Evolutionary conservation across 2,113 vertebrate genomes (phyloP), one percentile per base, ranked within the genome.

Genomic region (Shinisaurus crocodilurus): DNA sequence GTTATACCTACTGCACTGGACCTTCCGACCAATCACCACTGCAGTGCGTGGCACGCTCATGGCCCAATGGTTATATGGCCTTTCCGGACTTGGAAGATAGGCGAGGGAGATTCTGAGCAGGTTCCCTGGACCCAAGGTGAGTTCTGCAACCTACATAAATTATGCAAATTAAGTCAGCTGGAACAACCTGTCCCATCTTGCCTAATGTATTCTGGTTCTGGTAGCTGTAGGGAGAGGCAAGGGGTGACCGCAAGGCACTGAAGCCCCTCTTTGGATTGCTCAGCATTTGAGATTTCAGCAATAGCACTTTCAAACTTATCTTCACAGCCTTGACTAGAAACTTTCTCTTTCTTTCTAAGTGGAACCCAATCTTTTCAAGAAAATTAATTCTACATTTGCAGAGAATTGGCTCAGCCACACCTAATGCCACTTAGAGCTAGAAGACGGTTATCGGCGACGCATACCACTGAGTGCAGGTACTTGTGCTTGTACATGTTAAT

Each of bases 401-500:
- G n/a, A 75, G n/a, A 57, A 63, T 12, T 23, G 9, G 9, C 65
- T 1, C 10, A 9, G 45, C 60, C 34, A 6, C 32, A 23, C 80
- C n/a, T 9, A 54, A 40, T 1, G 89, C 90, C 91, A 88, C 60
- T 12, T 82, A 70, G 32, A 23, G 75, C 81, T 65, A 88, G 76
- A 93, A 89, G 29, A 92, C 88, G 82, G 5, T 0, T 82, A 94
- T 75, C 88, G 91, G 91, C 85, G 9, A 90, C 90, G 96, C 97
- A 20, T 96, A 99, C 99, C 98, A 97, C 97, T 15, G 98, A 98
- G 96, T 99, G 99, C 89, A 99, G 97, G 96, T 98, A 99, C 93
- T 98, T 96, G 91, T 99, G 98, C 91, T 98, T 97, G 23, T 98
- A 98, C 88, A 94, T 96, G 83, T 98, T 88, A 40, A 99, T 97